Evolutionary conservation across 2,797 vertebrate species (phyloP).

Genomic region (Cyclopterus lumpus): DNA sequence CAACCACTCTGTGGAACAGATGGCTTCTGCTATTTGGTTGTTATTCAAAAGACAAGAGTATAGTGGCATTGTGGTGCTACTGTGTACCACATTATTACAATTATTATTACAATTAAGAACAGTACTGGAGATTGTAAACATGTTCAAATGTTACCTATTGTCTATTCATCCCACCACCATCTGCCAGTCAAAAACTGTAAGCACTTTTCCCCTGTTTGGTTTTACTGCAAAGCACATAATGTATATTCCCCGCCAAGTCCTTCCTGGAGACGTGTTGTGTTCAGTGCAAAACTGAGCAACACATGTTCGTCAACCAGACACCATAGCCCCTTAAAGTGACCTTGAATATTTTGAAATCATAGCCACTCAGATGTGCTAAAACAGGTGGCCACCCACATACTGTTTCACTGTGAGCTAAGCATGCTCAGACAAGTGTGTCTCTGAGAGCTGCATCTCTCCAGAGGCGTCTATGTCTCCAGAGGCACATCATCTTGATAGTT

Average conservation of each 20-base stretch:
- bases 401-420: conserved; percentile 15
- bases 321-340: conserved; percentile 52
- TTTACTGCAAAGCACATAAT: neutral
- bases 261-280: neutral
- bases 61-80: neutral
- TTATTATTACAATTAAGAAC: neutral
- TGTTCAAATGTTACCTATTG: neutral
- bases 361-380: conserved; percentile 25
- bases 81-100: neutral
- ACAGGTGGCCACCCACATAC: conserved; percentile 41
- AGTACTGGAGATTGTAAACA: neutral
- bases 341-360: conserved; percentile 39
- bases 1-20: neutral
- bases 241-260: neutral
- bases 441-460: conserved; percentile 67
- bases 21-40: conserved; percentile 2
- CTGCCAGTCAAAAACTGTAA: neutral
- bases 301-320: conserved; percentile 10
- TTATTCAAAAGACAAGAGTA: neutral
- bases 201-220: neutral
- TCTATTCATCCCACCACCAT: neutral
- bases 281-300: neutral
- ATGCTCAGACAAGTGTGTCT: conserved; percentile 72
- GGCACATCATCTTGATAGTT: conserved; percentile 75
- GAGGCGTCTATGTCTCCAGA: conserved; percentile 66